Percentiles rank a stretch among this genome's conserved stretches.
Evolutionary conservation across 2,888 invertebrate genomes (phyloP).

Genomic region (Sympetrum striolatum): DNA sequence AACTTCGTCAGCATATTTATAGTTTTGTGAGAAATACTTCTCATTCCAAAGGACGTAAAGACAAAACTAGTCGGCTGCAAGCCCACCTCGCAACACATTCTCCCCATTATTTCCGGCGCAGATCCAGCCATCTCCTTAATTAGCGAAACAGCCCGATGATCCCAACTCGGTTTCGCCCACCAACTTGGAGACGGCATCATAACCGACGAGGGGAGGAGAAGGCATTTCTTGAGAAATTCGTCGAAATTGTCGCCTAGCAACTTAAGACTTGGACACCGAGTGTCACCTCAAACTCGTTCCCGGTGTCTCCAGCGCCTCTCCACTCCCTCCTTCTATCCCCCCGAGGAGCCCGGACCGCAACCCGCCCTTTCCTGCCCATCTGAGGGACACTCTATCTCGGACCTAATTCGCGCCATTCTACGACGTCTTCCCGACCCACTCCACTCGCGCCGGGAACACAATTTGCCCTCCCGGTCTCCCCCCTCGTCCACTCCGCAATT

Average conservation of each 20-base stretch:
- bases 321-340: not conserved
- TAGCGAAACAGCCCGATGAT: not conserved
- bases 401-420: slow-evolving; percentile 32
- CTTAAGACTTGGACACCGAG: slow-evolving; percentile 1
- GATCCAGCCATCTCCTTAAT: not conserved
- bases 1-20: too few relatives aligned
- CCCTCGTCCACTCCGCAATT: not conserved
- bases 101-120: too few relatives aligned
- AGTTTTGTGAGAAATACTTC: too few relatives aligned
- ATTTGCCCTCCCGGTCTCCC: not conserved
- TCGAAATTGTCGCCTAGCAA: not conserved
- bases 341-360: not conserved
- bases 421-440: not conserved
- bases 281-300: slow-evolving; percentile 17
- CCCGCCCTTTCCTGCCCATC: not conserved
- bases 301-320: not conserved
- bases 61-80: too few relatives aligned
- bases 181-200: not conserved
- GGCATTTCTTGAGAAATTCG: not conserved
- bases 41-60: too few relatives aligned
- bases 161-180: not conserved
- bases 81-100: too few relatives aligned
- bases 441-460: not conserved
- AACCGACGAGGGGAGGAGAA: not conserved
- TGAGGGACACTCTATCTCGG: slow-evolving; percentile 19